phyloP scores from a whole-genome alignment of 2,113 vertebrate genomes.

The Trogon surrucura region DNA sequence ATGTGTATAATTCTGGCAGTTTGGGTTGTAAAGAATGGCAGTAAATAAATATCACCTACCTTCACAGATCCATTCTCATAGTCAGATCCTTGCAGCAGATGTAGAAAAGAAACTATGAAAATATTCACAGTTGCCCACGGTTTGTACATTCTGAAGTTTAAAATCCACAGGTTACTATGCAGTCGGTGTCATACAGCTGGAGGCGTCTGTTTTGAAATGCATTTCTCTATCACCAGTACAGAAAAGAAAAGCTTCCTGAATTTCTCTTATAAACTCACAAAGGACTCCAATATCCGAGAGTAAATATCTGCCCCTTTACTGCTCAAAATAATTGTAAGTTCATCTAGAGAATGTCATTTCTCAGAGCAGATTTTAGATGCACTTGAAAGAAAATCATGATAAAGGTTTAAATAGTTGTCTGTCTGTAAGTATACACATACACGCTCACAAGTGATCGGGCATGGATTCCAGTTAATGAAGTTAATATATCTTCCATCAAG shows the following conservation, averaged over 20 bases:
- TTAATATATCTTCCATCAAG: constrained; percentile 51
- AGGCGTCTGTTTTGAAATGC: constrained; percentile 69
- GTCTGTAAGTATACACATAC: neutral
- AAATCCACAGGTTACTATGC: constrained; percentile 65
- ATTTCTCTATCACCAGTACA: constrained; percentile 67
- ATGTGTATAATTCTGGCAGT: neutral
- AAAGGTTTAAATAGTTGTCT: constrained; percentile 2
- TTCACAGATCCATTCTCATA: constrained; percentile 72
- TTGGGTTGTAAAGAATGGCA: neutral
- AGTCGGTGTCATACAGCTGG: constrained; percentile 59
- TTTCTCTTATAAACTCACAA: constrained; percentile 30
- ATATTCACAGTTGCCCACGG: constrained; percentile 76
- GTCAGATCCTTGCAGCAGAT: constrained; percentile 75
- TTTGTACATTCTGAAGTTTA: constrained; percentile 80
- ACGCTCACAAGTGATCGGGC: constrained; percentile 37
- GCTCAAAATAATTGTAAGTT: constrained; percentile 50
- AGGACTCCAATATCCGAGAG: constrained; percentile 23
- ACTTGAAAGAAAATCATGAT: constrained; percentile 40
- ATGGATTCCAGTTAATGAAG: constrained; percentile 22
- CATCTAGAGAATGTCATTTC: constrained; percentile 53
- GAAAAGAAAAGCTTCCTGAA: constrained; percentile 49
- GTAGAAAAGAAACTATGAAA: constrained; percentile 76
- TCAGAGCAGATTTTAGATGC: constrained; percentile 5
- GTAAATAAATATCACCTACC: constrained; percentile 72
- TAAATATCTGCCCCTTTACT: constrained; percentile 48